Conservation (phyloP, 2,113 vertebrate genomes). For the Brevimyrus niger region DNA sequence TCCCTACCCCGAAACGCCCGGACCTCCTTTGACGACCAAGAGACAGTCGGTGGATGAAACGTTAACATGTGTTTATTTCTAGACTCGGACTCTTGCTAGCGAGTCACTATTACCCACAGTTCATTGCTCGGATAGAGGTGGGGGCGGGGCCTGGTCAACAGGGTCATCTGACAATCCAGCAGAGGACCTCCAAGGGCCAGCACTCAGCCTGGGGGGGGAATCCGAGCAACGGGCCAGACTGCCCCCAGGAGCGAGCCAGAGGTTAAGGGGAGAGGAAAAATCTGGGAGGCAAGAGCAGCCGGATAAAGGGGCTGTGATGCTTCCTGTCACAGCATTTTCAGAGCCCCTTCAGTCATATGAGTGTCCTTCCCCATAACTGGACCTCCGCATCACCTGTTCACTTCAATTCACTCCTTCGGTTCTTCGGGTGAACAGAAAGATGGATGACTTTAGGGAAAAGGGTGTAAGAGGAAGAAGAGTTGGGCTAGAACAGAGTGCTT, state of each 20-base stretch:
- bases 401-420: not conserved
- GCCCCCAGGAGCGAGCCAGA: not conserved
- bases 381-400: not conserved
- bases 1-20: not conserved
- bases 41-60: not conserved
- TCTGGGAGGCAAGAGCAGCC: not conserved
- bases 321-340: not conserved
- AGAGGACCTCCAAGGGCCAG: not conserved
- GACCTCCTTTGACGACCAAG: not conserved
- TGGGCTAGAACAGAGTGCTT: not conserved
- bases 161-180: not conserved
- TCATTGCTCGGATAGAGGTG: not conserved
- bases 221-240: not conserved
- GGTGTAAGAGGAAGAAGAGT: constrained; percentile 17
- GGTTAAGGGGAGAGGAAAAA: not conserved
- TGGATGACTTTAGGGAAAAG: not conserved
- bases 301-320: not conserved
- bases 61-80: not conserved
- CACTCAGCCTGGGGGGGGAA: not conserved
- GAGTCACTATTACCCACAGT: not conserved
- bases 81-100: not conserved
- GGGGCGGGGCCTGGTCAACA: not conserved
- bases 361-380: not conserved
- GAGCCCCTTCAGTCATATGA: not conserved
- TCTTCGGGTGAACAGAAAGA: not conserved